Percentiles rank a stretch among this genome's conserved stretches.
phyloP scores from a whole-genome alignment of 2,797 vertebrate species.

The Uromys caudimaculatus region DNA sequence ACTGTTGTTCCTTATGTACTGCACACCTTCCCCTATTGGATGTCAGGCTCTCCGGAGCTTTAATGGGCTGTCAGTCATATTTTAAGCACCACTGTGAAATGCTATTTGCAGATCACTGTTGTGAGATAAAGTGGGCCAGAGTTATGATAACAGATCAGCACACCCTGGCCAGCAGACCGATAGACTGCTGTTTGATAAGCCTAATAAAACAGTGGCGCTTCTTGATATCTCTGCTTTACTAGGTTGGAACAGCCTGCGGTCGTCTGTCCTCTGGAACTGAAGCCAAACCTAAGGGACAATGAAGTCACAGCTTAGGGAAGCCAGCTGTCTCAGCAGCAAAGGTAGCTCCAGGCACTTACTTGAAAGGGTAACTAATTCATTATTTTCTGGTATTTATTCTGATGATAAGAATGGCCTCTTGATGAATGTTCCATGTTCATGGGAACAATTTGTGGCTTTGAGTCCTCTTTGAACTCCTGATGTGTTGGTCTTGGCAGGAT shows the following conservation, averaged over 20 bases:
- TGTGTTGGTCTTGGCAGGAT: neutral
- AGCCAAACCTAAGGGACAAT: neutral
- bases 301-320: neutral
- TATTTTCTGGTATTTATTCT: neutral
- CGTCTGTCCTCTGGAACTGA: neutral
- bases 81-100: conserved; percentile 17
- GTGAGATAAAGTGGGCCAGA: conserved; percentile 47
- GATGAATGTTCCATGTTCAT: neutral
- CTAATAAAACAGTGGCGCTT: conserved; percentile 64
- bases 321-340: neutral
- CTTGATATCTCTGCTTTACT: neutral
- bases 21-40: neutral
- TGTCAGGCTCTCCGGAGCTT: neutral
- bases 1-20: neutral
- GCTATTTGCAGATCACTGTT: conserved; percentile 12
- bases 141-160: neutral
- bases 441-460: neutral
- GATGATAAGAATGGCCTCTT: neutral
- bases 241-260: neutral
- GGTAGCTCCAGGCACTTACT: neutral
- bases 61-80: conserved; percentile 3
- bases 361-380: neutral
- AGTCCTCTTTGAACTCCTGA: neutral
- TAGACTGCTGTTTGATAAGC: conserved; percentile 62
- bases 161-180: conserved; percentile 39